Evolutionary conservation across 2,888 invertebrate genomes (phyloP), one percentile per base, ranked within the genome.

Genomic region (Nomada goodeniana): DNA sequence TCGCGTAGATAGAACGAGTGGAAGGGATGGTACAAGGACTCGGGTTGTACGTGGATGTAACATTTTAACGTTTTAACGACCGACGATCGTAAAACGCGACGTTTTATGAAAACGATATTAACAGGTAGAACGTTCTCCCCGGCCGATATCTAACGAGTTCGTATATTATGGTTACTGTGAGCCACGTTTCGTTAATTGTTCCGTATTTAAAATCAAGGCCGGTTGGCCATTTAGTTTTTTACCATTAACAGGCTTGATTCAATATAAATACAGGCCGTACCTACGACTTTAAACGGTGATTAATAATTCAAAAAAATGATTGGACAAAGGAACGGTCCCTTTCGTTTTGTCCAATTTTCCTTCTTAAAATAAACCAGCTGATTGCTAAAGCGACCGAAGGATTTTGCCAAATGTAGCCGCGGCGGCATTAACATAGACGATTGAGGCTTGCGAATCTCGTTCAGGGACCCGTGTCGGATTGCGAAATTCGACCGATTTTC

Each of bases 21-120:
- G 42, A 4, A 26, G 47, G n/a, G n/a, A 10, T 20, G 23, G 23
- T 13, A 15, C 13, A 23, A 26, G 20, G 23, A 57, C 23, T 26
- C n/a, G 10, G 1, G 13, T n/a, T 9, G 3, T 42, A 15, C n/a
- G 55, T 67, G 20, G 55, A 57, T 36, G 60, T 59, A 73, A 78
- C 74, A 57, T 74, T 78, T 70, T 70, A 64, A 15, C 55, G 42
- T 64, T 70, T 67, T 63, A 74, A 78, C 67, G 78, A 74, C 67
- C 61, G 55, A 13, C 42, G 50, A 64, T 79, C 57, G 69, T 79
- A 70, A 76, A 76, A 64, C n/a, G 36, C 20, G 29, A 57, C 63
- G 57, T 26, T 67, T 52, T 61, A 61, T 68, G 60, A 50, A 57
- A 64, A 76, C 55, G 63, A 64, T 59, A 63, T 69, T 70, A 76